Evolutionary conservation across 2,797 vertebrate species (phyloP).

Genomic region (Enteromius fasciolatus): DNA sequence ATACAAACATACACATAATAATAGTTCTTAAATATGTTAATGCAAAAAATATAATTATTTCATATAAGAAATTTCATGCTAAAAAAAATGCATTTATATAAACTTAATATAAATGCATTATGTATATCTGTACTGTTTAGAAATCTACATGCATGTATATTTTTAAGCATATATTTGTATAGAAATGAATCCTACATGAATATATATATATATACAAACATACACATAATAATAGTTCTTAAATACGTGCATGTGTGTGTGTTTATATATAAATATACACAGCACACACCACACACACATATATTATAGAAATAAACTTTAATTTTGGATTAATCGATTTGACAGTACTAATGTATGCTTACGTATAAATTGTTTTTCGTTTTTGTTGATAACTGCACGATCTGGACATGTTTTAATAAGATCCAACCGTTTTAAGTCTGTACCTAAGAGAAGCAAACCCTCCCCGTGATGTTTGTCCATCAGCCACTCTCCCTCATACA

Average conservation of each 20-base stretch:
- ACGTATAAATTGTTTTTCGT: background rate
- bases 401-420: background rate
- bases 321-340: background rate
- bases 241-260: background rate
- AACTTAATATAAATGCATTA: background rate
- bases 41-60: background rate
- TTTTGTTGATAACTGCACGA: background rate
- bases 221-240: background rate
- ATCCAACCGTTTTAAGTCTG: conserved; percentile 42
- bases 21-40: background rate
- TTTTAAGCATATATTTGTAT: background rate
- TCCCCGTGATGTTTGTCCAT: conserved; percentile 77
- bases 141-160: background rate
- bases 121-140: background rate
- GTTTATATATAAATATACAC: background rate
- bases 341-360: background rate
- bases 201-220: background rate
- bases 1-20: background rate
- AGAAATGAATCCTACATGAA: background rate
- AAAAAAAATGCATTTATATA: background rate
- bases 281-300: background rate
- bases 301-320: background rate
- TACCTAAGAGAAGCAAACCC: conserved; percentile 82
- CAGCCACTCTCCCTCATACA: conserved; percentile 90
- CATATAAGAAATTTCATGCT: background rate